Evolutionary conservation across 2,113 vertebrate genomes (phyloP), one percentile per base, ranked within the genome.

Genomic region (Pontoporia blainvillei): DNA sequence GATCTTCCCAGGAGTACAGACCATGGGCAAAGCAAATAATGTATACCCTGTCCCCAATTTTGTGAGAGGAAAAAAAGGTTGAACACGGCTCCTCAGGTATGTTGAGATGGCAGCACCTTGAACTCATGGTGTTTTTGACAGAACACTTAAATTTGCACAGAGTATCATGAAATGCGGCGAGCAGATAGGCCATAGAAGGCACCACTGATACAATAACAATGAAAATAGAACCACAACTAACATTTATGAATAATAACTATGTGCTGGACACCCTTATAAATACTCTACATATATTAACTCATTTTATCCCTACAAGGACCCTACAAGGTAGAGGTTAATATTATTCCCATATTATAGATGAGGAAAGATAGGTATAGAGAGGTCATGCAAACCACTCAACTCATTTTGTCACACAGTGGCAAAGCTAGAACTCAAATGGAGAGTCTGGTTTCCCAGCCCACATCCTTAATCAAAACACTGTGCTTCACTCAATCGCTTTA

Each of bases 41-140:
- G 1, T 82, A 14, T 15, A 1, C 41, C 5, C 0, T 1, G 1
- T n/a, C 54, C 36, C 31, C 20, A 39, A 17, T 12, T n/a, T 10
- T 61, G 34, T 78, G 41, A 62, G 44, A 66, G 13, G 34, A 61
- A 52, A 93, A 94, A 54, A 9, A 54, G 10, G 29, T 52, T 31
- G 13, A 61, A 61, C 20, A 17, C 14, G 54, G 14, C 12, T 93
- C 64, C 57, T 81, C 34, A 66, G 69, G 18, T 15, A 39, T 39
- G 8, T n/a, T 72, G 41, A 41, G 25, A 64, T 31, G 44, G 57
- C 27, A 91, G 44, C n/a, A 52, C 27, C 54, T 94, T 54, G 57
- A 84, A 34, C n/a, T 78, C 61, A 15, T 13, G 17, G 20, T 84
- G 8, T 44, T 81, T 85, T 90, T 78, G 31, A 36, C 49, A 52